Percentiles rank a stretch among this genome's conserved stretches.
Evolutionary conservation across 1,140 invertebrate species (phyloP).

Genomic region (Trachymyrmex septentrionalis): DNA sequence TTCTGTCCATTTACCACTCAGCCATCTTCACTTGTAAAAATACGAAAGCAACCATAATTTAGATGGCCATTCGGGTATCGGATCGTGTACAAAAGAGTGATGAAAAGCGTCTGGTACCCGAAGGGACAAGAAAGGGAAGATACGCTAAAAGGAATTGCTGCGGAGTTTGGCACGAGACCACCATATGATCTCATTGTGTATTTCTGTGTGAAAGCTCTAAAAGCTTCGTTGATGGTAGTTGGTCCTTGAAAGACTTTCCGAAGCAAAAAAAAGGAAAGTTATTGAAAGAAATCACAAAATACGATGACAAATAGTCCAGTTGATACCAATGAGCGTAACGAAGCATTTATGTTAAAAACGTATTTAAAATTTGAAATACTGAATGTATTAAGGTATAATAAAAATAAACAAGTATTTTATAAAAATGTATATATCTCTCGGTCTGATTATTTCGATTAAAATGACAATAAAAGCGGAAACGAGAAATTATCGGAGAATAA

Average conservation of each 20-base stretch:
- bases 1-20: conserved; percentile 50
- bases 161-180: conserved; percentile 64
- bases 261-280: conserved; percentile 6
- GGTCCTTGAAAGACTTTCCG: conserved; percentile 46
- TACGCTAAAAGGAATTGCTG: conserved; percentile 12
- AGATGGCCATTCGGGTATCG: conserved; percentile 65
- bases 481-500: conserved; percentile 32
- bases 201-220: conserved; percentile 48
- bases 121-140: conserved; percentile 28
- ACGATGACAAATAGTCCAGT: conserved; percentile 15
- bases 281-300: conserved; percentile 45
- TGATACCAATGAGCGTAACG: conserved; percentile 11
- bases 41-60: conserved; percentile 55
- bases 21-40: conserved; percentile 65
- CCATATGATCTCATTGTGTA: conserved; percentile 65
- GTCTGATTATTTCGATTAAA: conserved; percentile 6
- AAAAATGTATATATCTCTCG: not conserved
- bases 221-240: conserved; percentile 55
- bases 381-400: not conserved
- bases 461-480: not conserved
- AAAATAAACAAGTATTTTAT: not conserved
- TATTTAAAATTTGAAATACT: not conserved
- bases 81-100: conserved; percentile 55
- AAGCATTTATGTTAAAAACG: not conserved
- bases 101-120: conserved; percentile 39